phyloP scores from a whole-genome alignment of 2,797 vertebrate species.

The Coregonus sp. region DNA sequence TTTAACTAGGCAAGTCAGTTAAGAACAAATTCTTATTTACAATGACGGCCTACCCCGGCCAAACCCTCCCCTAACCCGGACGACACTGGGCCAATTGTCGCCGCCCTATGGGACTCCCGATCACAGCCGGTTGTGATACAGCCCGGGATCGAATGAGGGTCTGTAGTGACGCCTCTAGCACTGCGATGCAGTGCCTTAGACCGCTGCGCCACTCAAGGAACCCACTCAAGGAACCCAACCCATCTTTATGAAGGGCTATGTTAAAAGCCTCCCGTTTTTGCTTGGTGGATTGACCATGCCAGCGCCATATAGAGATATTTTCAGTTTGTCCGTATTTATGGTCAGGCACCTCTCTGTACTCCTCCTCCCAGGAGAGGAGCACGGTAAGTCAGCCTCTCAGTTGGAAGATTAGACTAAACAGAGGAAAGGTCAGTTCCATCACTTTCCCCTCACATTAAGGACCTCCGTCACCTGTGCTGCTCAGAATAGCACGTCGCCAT shows the following conservation, averaged over 20 bases:
- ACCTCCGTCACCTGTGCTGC: constrained; percentile 32
- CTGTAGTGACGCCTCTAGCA: too few relatives aligned
- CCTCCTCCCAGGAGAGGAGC: not conserved
- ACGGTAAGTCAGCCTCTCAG: constrained; percentile 13
- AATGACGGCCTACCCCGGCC: too few relatives aligned
- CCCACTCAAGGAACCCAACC: too few relatives aligned
- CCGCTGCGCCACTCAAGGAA: too few relatives aligned
- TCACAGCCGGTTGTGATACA: too few relatives aligned
- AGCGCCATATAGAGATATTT: not conserved
- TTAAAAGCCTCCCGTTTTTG: not conserved
- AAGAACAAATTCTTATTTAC: too few relatives aligned
- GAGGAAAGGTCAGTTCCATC: constrained; percentile 26
- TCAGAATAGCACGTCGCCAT: constrained; percentile 21
- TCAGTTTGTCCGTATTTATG: not conserved
- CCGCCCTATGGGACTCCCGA: too few relatives aligned
- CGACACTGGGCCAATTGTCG: too few relatives aligned
- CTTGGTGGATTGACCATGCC: not conserved
- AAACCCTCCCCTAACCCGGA: too few relatives aligned
- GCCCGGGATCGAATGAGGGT: too few relatives aligned
- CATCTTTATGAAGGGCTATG: not conserved
- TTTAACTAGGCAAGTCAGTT: too few relatives aligned
- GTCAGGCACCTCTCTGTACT: not conserved
- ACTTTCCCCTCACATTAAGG: constrained; percentile 28
- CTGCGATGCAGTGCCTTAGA: too few relatives aligned
- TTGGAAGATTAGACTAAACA: constrained; percentile 25